Base-by-base conservation (phyloP, 2,113 vertebrate species). In the Ictidomys tridecemlineatus region DNA sequence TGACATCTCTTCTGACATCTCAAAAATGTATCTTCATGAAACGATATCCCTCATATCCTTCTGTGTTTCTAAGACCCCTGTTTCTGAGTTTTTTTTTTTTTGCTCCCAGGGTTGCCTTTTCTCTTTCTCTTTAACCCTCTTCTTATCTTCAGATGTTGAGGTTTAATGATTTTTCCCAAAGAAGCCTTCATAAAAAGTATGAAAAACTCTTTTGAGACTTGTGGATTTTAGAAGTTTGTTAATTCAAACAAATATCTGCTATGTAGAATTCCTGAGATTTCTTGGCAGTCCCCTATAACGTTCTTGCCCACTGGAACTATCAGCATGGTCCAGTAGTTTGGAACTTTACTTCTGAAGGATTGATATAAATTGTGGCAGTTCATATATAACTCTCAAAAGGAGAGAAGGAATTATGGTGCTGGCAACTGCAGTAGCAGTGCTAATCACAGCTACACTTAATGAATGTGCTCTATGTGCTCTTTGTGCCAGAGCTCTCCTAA, bases 211-310 rank as follows among this genome's bases (percentile, higher is more conserved):
- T 48, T 88, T 93, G 63, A 94, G 20, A 82, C 8, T 74, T 69
- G 32, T 74, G 56, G 16, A 83, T 87, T 95, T 94, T 89, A 73
- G 12, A 89, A 93, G 24, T 83, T 86, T 90, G n/a, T 93, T 96
- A 78, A 88, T 67, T 69, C 39, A 73, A 89, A 20, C 12, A 93
- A 48, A 85, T 92, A 45, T 76, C 16, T 86, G 34, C 63, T 63
- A 9, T 85, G 8, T 65, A 42, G 30, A 79, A 89, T 72, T 77
- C 89, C n/a, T 87, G 77, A 83, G 24, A 70, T 42, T 72, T 73
- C 26, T 90, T 95, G 34, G 9, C 30, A 74, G 16, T 85, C 93
- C 26, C 39, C 1, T 32, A 4, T 16, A n/a, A 32, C 37, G 30
- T 70, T n/a, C 26, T 80, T 72, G 67, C 14, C 48, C 28, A 89